phyloP scores from a whole-genome alignment of 2,113 vertebrate genomes.

The Eira barbara region DNA sequence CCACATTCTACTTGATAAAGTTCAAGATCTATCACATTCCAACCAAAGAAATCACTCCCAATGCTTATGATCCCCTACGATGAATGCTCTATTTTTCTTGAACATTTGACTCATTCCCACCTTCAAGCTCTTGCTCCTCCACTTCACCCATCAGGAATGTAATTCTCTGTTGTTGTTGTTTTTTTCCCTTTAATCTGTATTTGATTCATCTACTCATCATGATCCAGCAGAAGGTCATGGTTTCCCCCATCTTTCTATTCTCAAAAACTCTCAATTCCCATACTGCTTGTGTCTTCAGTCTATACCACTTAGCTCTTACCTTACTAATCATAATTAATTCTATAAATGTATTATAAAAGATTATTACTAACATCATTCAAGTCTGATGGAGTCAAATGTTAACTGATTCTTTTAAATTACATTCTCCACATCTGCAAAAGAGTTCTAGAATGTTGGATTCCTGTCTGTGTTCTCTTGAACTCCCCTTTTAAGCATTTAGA shows the following conservation, averaged over 20 bases:
- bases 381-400: background rate
- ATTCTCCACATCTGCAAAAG: background rate
- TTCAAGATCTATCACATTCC: background rate
- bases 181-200: background rate
- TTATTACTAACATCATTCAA: background rate
- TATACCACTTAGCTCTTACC: background rate
- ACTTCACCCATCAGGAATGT: background rate
- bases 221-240: background rate
- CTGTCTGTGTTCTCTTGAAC: background rate
- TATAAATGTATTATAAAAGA: background rate
- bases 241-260: background rate
- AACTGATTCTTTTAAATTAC: constrained; percentile 21
- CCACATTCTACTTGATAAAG: background rate
- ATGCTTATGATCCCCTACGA: background rate
- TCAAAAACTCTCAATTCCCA: background rate
- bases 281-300: background rate
- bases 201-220: background rate
- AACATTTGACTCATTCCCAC: background rate
- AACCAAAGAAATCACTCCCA: background rate
- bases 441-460: background rate
- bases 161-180: background rate
- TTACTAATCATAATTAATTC: background rate
- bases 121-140: background rate
- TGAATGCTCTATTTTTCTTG: background rate
- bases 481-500: background rate